phyloP scores from a whole-genome alignment of 35 echinoderm and acorn worm species.

The Apostichopus parvimensis region DNA sequence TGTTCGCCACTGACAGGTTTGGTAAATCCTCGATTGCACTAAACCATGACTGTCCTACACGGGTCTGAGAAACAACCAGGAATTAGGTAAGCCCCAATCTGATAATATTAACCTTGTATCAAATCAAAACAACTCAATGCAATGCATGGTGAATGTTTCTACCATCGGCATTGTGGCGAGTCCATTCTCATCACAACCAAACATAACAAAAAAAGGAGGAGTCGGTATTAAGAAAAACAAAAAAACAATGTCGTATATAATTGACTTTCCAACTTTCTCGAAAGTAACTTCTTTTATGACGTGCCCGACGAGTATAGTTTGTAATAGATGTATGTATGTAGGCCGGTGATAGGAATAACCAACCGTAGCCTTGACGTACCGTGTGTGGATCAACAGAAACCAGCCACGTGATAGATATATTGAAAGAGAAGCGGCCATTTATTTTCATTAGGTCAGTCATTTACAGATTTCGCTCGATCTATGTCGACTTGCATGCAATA shows the following conservation, averaged over 20 bases:
- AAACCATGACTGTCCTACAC: not conserved
- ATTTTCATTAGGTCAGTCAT: too few species aligned
- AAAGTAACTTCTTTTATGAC: not conserved
- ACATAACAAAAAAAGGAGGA: too few species aligned
- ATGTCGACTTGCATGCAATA: too few species aligned
- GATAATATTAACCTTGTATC: constrained; percentile 41
- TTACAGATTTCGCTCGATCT: too few species aligned
- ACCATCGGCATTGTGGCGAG: too few species aligned
- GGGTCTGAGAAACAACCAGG: not conserved
- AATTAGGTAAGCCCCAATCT: constrained; percentile 19
- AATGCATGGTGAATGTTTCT: not conserved
- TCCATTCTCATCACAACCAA: too few species aligned
- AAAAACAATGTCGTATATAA: not conserved
- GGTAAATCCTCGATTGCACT: constrained; percentile 19
- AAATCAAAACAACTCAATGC: not conserved
- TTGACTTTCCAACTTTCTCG: not conserved
- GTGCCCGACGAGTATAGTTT: not conserved
- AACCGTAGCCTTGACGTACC: not conserved
- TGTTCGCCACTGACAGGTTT: not conserved
- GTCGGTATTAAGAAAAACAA: too few species aligned
- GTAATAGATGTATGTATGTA: not conserved
- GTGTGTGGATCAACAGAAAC: not conserved
- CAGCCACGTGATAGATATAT: too few species aligned
- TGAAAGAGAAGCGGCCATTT: too few species aligned
- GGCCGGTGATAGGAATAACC: not conserved